These are phyloP conservation scores for Setipinna tenuifilis DNA, from an alignment of 2,797 vertebrate species.

Conservation along the genomic window DNA sequence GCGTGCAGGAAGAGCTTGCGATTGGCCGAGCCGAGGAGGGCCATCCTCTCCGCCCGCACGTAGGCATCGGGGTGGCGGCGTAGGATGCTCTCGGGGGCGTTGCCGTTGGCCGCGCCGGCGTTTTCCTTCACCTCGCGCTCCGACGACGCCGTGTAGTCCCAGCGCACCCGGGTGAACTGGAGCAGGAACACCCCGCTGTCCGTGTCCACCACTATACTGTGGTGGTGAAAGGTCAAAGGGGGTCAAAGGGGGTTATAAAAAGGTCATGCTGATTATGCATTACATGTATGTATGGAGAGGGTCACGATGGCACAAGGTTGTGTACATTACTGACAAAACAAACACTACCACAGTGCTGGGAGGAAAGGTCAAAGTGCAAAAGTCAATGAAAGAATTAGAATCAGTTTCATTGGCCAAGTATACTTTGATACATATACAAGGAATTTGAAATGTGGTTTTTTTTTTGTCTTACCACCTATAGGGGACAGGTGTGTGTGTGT, in stretches of 20 bases:
- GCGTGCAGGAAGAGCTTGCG: conserved; percentile 35
- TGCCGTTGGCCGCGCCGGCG: conserved; percentile 26
- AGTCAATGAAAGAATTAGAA: no score
- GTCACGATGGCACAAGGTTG: no score
- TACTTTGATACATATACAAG: no score
- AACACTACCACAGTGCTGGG: no score
- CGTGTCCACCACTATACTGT: conserved; percentile 83
- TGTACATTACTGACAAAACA: no score
- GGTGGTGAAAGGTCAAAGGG: not conserved
- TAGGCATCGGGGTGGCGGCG: not conserved
- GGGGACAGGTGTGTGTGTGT: not conserved
- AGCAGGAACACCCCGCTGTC: conserved; percentile 71
- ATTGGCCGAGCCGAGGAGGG: conserved; percentile 23
- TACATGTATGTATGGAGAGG: no score
- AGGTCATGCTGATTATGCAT: no score
- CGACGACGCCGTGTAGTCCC: conserved; percentile 72
- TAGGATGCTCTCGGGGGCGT: not conserved
- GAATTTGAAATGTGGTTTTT: not conserved
- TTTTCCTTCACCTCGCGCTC: not conserved
- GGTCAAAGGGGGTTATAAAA: not conserved
- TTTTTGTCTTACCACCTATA: not conserved
- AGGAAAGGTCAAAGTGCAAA: not conserved
- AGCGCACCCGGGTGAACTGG: conserved; percentile 79
- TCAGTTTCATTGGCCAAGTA: no score
- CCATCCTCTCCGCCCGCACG: conserved; percentile 20